Conservation (phyloP, 2,888 invertebrate genomes). For the Parelbella ahira region DNA sequence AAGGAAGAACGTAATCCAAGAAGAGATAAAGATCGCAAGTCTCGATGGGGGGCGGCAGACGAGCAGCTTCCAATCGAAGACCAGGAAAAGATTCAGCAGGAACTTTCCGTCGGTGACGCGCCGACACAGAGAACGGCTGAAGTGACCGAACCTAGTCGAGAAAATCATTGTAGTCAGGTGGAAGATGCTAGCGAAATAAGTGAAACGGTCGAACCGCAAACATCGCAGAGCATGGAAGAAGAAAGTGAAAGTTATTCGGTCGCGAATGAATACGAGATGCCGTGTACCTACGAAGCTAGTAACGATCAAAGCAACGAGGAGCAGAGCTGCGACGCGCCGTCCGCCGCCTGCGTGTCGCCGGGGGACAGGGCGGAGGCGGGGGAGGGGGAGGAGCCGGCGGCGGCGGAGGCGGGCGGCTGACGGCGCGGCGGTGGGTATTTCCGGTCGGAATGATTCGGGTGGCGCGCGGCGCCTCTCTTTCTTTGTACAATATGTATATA, state of each 20-base stretch:
- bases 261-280: background rate
- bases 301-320: slow-evolving; percentile 23
- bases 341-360: too few relatives aligned
- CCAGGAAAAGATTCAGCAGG: background rate
- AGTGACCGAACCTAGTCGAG: too few relatives aligned
- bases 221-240: slow-evolving; percentile 6
- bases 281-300: slow-evolving; percentile 20
- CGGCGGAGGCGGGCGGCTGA: slow-evolving; percentile 52
- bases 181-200: background rate
- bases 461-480: slow-evolving; percentile 43
- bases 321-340: background rate
- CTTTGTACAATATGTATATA: slow-evolving; percentile 21
- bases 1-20: slow-evolving; percentile 38
- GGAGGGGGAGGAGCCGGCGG: slow-evolving; percentile 26
- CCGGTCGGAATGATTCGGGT: slow-evolving; percentile 76
- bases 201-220: background rate
- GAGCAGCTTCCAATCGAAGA: slow-evolving; percentile 33
- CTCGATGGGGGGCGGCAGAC: slow-evolving; percentile 68
- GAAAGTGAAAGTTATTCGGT: slow-evolving; percentile 8
- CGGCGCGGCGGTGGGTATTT: slow-evolving; percentile 56
- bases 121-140: too few relatives aligned
- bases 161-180: slow-evolving; percentile 9
- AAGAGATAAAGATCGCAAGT: slow-evolving; percentile 65
- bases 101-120: background rate
- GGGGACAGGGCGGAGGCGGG: slow-evolving; percentile 14